These are phyloP conservation scores for Brachyistius frenatus DNA, from an alignment of 2,113 vertebrate species.

Conservation along the genomic window DNA sequence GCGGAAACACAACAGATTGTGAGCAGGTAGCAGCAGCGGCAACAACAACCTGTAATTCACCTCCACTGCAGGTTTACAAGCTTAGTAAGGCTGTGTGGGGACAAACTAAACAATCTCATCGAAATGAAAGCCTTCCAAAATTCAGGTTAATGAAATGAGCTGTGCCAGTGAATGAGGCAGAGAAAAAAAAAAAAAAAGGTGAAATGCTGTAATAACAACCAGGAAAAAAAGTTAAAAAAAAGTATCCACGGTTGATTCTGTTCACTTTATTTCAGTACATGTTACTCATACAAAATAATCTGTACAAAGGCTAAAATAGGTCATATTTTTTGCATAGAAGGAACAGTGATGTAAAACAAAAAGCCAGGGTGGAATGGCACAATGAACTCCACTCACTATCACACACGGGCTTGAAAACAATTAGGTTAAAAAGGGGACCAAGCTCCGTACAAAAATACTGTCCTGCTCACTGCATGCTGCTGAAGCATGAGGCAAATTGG, in stretches of 20 bases:
- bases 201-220: conserved; percentile 34
- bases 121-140: conserved; percentile 34
- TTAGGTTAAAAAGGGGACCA: conserved; percentile 54
- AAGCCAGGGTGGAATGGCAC: conserved; percentile 83
- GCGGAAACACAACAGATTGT: conserved; percentile 21
- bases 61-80: conserved; percentile 29
- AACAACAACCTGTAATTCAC: conserved; percentile 31
- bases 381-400: conserved; percentile 77
- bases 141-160: conserved; percentile 62
- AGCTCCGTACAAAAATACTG: conserved; percentile 74
- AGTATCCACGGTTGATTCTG: conserved; percentile 62
- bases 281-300: conserved; percentile 87
- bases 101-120: conserved; percentile 27
- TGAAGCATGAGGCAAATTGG: conserved; percentile 59
- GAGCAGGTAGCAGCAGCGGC: conserved; percentile 26
- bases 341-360: conserved; percentile 81
- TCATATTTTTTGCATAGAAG: conserved; percentile 86
- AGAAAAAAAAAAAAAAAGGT: background rate
- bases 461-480: conserved; percentile 55
- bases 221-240: background rate
- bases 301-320: conserved; percentile 87
- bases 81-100: conserved; percentile 4
- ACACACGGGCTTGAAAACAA: conserved; percentile 60
- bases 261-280: conserved; percentile 87
- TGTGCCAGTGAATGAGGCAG: background rate